Evolutionary conservation across 2,888 invertebrate genomes (phyloP), one percentile per base, ranked within the genome.

Genomic region (Thymelicus sylvestris): DNA sequence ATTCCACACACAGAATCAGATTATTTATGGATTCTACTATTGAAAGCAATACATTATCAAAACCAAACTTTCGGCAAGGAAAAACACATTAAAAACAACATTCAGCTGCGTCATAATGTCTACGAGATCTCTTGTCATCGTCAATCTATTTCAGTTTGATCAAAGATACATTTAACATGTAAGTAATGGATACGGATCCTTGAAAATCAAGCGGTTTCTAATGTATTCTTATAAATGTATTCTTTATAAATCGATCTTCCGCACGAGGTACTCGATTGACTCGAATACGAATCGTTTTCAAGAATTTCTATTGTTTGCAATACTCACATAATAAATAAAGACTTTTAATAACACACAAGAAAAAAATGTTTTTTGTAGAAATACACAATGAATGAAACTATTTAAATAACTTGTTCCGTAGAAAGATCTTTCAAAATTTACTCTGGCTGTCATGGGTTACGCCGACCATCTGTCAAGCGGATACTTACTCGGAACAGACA

Each of bases 401-500:
- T 19, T 19, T 19, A 31, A 31, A 31, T 31, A 31, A 31, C 3
- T 31, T 31, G 31, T 31, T 31, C 3, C 31, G 31, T 31, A 31
- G 31, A 8, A 44, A 44, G 12, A 44, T 44, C 8, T 44, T 12
- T 44, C 47, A 44, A 47, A 48, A 57, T 8, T 31, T 59, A n/a
- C 66, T 47, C n/a, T 57, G 8, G 44, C 41, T 10, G 44, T 66
- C 55, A 24, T 15, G 31, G 44, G 57, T 31, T 19, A 38, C 5
- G 15, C 44, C 48, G 19, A 60, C 50, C 24, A 60, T 31, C 60
- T 48, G 60, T 60, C 67, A 60, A 67, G 24, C 77, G 82, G n/a
- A 82, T 80, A 81, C 81, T 77, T 19, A 7, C 80, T 83, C 82
- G 73, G 75, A 69, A 74, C 69, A 62, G 67, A 71, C 73, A 86